Percentiles rank a stretch among this genome's conserved stretches.
Evolutionary conservation across 1,140 invertebrate species (phyloP).

Genomic region (Euura saliciscinereae): DNA sequence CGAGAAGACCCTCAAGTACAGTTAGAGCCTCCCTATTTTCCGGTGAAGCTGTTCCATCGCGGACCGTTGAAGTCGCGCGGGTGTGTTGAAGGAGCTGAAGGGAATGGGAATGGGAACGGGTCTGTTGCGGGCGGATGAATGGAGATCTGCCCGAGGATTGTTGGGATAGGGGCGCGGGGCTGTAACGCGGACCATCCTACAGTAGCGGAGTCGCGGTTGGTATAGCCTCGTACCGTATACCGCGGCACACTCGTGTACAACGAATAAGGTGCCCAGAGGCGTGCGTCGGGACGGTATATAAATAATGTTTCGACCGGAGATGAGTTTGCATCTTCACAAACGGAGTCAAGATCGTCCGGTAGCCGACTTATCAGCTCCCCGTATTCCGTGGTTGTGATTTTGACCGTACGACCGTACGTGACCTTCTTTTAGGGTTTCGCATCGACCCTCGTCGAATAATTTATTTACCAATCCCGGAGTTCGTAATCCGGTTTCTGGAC

Average conservation of each 20-base stretch:
- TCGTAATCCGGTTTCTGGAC: not conserved
- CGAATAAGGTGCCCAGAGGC: not conserved
- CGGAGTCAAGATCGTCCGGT: not conserved
- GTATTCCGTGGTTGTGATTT: too few species aligned
- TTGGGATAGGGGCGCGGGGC: conserved; percentile 2
- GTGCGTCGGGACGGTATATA: not conserved
- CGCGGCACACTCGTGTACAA: too few species aligned
- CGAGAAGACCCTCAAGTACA: too few species aligned
- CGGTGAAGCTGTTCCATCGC: too few species aligned
- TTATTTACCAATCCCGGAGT: not conserved
- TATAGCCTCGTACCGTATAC: not conserved
- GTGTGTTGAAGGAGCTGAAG: not conserved
- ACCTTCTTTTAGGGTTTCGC: not conserved
- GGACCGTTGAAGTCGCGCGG: too few species aligned
- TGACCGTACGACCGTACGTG: too few species aligned
- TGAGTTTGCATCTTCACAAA: not conserved
- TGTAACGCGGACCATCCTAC: not conserved
- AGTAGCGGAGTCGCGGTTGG: not conserved
- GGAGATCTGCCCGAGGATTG: conserved; percentile 4
- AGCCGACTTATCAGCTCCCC: not conserved
- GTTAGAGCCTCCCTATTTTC: too few species aligned
- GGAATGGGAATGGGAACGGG: not conserved
- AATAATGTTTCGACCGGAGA: not conserved
- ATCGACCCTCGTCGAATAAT: not conserved
- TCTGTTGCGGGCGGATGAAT: not conserved